These are phyloP conservation scores for Lasioglossum malachurum DNA, from an alignment of 2,888 invertebrate genomes.

Conservation along the genomic window DNA sequence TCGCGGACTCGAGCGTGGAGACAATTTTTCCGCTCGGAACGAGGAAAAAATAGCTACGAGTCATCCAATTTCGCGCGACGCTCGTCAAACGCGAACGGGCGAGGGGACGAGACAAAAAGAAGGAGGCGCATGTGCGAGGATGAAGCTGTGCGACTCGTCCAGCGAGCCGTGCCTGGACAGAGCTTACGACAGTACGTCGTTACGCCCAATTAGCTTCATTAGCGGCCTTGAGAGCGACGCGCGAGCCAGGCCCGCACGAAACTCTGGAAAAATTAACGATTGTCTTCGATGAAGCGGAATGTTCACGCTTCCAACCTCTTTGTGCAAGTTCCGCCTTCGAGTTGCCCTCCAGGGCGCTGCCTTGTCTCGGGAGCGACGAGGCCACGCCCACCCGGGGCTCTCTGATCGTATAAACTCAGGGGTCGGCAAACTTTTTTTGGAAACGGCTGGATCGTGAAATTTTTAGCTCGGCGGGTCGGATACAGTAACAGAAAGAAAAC, in stretches of 20 bases:
- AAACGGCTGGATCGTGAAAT: too few species aligned
- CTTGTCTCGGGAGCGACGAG: neutral
- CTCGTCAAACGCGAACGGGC: neutral
- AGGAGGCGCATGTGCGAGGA: neutral
- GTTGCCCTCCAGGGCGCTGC: neutral
- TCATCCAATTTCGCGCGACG: conserved; percentile 20
- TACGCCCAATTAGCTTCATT: conserved; percentile 80
- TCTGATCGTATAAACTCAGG: neutral
- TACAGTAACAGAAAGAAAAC: too few species aligned
- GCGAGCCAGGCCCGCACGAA: conserved; percentile 25
- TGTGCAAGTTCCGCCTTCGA: neutral
- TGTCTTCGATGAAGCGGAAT: neutral
- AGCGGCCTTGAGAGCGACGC: conserved; percentile 73
- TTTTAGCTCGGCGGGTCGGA: too few species aligned
- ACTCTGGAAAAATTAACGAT: conserved; percentile 50
- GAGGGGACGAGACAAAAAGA: neutral
- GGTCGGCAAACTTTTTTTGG: too few species aligned
- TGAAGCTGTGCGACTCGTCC: conserved; percentile 37
- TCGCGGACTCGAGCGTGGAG: neutral
- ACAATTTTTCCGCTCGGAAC: neutral
- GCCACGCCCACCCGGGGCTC: neutral
- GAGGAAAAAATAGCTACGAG: conserved; percentile 21
- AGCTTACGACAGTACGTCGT: conserved; percentile 75
- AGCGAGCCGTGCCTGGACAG: conserved; percentile 29
- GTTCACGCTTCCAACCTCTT: neutral